Evolutionary conservation across 2,888 invertebrate species (phyloP), one percentile per base, ranked within the genome.

Genomic region (Hemicrepidius hirtus): DNA sequence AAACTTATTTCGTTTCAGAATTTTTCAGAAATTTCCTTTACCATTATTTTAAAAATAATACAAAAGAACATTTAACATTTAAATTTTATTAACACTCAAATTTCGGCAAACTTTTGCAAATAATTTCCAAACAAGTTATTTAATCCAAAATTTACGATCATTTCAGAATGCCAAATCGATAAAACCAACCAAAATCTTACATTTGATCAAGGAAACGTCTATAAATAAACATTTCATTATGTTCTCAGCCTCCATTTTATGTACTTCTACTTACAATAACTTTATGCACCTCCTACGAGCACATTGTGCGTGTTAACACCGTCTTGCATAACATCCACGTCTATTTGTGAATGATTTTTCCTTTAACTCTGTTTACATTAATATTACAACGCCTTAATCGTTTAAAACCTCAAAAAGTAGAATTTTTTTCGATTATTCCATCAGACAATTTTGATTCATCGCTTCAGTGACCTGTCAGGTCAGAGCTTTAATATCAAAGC

Each of bases 401-500:
- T 3, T 2, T 6, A 6, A 40, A 40, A 13, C 40, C 13, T 13
- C 40, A 40, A 40, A 40, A 40, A 0, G n/a, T 13, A 24, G 13
- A 13, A 40, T 6, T 40, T 40, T 40, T 40, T 40, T 40, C 6
- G 32, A 32, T 32, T 32, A 32, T 40, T 40, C 40, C 13, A 40
- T 13, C n/a, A n/a, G 32, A 9, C 40, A 6, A 13, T 13, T 13
- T 40, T 65, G 65, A 65, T 65, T 24, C 65, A 65, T 55, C 37
- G 32, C 40, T 55, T 37, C 37, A 55, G 21, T 55, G 55, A 65
- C 37, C 65, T 16, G 55, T 65, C 40, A 55, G 65, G 65, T 66
- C 66, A 55, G 28, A 41, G 28, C 57, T 44, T 46, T 53, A 44
- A 55, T 66, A 66, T 66, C 41, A 65, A 40, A 65, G 50, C 53